Evolutionary conservation across 1,140 invertebrate genomes (phyloP).

Genomic region (Homarus americanus): DNA sequence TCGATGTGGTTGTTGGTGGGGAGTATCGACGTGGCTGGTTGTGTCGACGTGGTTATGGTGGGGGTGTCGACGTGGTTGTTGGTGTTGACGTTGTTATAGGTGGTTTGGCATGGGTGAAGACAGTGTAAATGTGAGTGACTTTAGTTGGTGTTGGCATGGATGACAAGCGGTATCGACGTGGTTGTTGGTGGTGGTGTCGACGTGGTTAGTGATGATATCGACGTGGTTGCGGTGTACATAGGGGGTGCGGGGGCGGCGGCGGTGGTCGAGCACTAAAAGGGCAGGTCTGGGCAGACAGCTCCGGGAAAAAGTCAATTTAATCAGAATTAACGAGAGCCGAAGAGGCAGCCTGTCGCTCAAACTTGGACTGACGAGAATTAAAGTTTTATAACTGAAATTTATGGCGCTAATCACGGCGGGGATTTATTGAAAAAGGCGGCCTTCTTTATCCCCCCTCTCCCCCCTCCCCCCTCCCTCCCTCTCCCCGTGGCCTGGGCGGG

Average conservation of each 20-base stretch:
- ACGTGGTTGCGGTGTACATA: background rate
- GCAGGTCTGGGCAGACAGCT: background rate
- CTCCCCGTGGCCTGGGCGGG: background rate
- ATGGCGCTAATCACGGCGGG: conserved; percentile 22
- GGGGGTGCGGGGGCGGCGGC: background rate
- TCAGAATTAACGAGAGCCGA: conserved; percentile 34
- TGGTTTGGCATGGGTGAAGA: background rate
- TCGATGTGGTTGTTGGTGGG: too few species aligned
- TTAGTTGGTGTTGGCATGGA: too few species aligned
- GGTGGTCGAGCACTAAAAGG: background rate
- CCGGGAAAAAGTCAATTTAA: conserved; percentile 25
- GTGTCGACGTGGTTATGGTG: background rate
- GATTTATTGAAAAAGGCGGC: conserved; percentile 37
- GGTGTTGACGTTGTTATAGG: background rate
- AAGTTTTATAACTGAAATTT: conserved; percentile 34
- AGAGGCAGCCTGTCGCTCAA: conserved; percentile 13
- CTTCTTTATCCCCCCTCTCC: background rate
- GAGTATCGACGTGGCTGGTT: too few species aligned
- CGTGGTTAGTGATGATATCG: background rate
- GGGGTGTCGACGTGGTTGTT: background rate
- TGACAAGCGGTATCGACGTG: background rate
- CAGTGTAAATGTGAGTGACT: background rate
- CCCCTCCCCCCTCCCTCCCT: too few species aligned
- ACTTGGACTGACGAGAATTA: conserved; percentile 7
- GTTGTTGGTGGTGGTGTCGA: background rate